Evolutionary conservation across 2,113 vertebrate genomes (phyloP), one percentile per base, ranked within the genome.

Genomic region (Dasyprocta punctata): DNA sequence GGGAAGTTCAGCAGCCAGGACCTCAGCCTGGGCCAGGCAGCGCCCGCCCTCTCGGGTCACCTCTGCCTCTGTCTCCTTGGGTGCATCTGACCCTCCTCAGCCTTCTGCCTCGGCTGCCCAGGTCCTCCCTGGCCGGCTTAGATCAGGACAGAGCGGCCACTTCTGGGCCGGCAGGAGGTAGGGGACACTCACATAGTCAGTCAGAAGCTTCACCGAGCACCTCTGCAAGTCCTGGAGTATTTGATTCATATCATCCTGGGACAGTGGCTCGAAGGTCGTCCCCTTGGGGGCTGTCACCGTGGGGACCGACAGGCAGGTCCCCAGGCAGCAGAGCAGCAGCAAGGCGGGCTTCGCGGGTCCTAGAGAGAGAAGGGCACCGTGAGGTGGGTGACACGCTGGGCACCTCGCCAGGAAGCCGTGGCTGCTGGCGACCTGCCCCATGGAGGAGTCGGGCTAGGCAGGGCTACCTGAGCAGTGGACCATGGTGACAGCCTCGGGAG

Each of bases 211-310:
- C 5, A 13, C 14, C 0, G 82, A 89, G 0, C 8, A 3, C 20
- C 0, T 3, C 60, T 6, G 1, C 47, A 98, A 12, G 13, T 82
- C 26, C 11, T 0, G 0, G 19, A 97, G 36, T 3, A 86, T 96
- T 0, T 0, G 12, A 4, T 2, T 0, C 7, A 10, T 0, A 0
- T 3, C 3, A 0, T 1, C 0, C 2, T 13, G 0, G 5, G 0
- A 1, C 4, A 28, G 54, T 20, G 17, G 54, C 54, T 56, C 54
- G 16, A 56, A 4, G 54, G 54, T 56, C 54, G 67, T 36, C 0
- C 0, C 4, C 16, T 19, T 5, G 16, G 17, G 17, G 17, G 16
- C 54, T 4, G 60, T 41, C 0, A 0, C 3, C 17, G 0, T 13
- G 3, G 77, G 61, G 36, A 38, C 17, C 1, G 6, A 13, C 78